A percentile compares a stretch with the other conserved stretches of the same genome.
These are phyloP conservation scores for Rhabdophis nuchalis DNA, from an alignment of 2,797 vertebrate species.

Conservation along the genomic window DNA sequence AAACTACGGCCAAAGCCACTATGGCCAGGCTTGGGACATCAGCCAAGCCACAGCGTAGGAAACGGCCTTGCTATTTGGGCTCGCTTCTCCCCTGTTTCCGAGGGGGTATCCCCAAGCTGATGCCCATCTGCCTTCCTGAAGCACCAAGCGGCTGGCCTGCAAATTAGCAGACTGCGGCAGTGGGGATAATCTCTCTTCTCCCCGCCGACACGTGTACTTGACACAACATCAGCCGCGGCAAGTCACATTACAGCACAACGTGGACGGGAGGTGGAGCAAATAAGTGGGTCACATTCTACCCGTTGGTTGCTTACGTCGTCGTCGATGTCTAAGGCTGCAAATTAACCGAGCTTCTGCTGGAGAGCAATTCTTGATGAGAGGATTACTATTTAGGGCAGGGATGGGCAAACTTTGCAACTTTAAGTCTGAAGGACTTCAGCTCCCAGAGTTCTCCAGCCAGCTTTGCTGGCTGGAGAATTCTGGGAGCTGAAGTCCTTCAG, in stretches of 20 bases:
- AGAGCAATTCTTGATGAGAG: neutral
- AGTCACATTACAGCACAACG: constrained; percentile 26
- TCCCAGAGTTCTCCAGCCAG: too few species aligned
- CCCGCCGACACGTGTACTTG: neutral
- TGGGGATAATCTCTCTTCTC: rapidly evolving
- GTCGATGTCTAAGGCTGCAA: rapidly evolving
- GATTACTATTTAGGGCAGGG: too few species aligned
- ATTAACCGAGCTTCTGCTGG: neutral
- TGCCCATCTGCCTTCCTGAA: neutral
- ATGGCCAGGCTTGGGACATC: neutral
- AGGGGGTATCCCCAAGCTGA: constrained; percentile 22
- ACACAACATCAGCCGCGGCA: constrained; percentile 17
- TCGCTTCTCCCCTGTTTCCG: neutral
- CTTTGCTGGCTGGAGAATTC: too few species aligned
- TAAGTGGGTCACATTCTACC: neutral
- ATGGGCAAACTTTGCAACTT: too few species aligned
- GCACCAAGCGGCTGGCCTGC: neutral
- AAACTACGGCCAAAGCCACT: neutral
- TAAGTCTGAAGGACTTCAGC: too few species aligned
- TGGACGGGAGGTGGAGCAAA: neutral
- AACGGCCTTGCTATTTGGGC: neutral
- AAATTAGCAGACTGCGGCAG: neutral
- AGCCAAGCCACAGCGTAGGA: neutral
- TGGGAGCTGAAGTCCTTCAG: too few species aligned
- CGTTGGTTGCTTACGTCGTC: neutral